Evolutionary conservation across 2,797 vertebrate species (phyloP).

Genomic region (Bryconaethiops microstoma): DNA sequence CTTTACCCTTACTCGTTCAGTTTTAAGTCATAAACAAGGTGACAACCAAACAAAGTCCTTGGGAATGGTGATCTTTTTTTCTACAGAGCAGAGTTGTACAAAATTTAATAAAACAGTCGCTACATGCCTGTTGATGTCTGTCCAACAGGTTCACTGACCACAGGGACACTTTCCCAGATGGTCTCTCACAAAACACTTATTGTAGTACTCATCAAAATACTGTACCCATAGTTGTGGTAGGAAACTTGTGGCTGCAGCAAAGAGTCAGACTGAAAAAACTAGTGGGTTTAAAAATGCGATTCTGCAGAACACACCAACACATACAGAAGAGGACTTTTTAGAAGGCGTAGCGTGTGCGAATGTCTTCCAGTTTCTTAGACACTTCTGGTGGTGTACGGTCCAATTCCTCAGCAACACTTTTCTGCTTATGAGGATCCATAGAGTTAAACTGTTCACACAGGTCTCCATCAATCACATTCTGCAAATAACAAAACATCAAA

Average conservation of each 20-base stretch:
- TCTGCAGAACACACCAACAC: constrained; percentile 1
- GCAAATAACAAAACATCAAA: constrained; percentile 23
- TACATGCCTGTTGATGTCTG: background rate
- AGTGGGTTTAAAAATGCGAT: constrained; percentile 5
- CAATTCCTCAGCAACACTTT: constrained; percentile 94
- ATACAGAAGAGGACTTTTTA: constrained; percentile 62
- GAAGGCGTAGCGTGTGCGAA: constrained; percentile 97
- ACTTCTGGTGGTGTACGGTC: constrained; percentile 96
- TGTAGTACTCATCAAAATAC: constrained; percentile 13
- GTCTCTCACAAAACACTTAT: constrained; percentile 16
- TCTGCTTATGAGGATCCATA: constrained; percentile 99
- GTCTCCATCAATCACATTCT: constrained; percentile 99
- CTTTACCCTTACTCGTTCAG: background rate
- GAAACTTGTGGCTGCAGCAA: constrained; percentile 33
- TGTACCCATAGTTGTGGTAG: constrained; percentile 20
- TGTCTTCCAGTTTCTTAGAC: constrained; percentile 98
- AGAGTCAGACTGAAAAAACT: constrained; percentile 1
- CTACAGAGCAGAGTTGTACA: background rate
- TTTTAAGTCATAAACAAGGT: background rate
- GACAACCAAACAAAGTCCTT: background rate
- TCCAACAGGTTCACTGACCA: constrained; percentile 32
- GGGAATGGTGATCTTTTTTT: background rate
- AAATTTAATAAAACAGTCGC: background rate
- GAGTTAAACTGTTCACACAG: constrained; percentile 99
- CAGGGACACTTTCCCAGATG: constrained; percentile 22